Percentiles rank a stretch among this genome's conserved stretches.
phyloP scores from a whole-genome alignment of 2,888 invertebrate genomes.

The Lamproptera curius region DNA sequence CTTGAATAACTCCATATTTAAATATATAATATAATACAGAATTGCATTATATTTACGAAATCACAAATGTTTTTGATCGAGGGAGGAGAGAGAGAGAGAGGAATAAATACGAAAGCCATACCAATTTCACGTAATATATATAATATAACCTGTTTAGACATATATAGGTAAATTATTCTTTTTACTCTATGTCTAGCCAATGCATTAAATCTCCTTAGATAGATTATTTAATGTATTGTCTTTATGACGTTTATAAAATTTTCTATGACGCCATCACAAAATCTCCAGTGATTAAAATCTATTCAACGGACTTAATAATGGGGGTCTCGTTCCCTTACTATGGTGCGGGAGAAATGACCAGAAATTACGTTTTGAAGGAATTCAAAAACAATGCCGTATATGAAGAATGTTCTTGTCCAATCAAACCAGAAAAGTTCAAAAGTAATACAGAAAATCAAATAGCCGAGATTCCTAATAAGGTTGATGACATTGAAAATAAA shows the following conservation, averaged over 20 bases:
- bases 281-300: background rate
- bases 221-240: background rate
- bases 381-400: slow-evolving; percentile 38
- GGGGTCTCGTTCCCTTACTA: slow-evolving; percentile 27
- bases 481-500: slow-evolving; percentile 22
- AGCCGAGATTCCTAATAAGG: slow-evolving; percentile 9
- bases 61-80: too few relatives aligned
- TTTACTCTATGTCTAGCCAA: too few relatives aligned
- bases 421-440: slow-evolving; percentile 16
- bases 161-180: too few relatives aligned
- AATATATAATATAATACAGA: too few relatives aligned
- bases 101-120: too few relatives aligned
- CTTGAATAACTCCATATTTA: too few relatives aligned
- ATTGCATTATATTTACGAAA: too few relatives aligned
- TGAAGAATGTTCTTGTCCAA: slow-evolving; percentile 49
- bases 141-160: too few relatives aligned
- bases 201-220: background rate
- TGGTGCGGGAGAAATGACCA: slow-evolving; percentile 19
- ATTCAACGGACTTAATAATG: slow-evolving; percentile 22
- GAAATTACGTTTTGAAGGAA: slow-evolving; percentile 14
- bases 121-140: too few relatives aligned
- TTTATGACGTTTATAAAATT: background rate
- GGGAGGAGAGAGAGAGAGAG: too few relatives aligned
- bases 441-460: slow-evolving; percentile 17
- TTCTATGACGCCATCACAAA: background rate